Base-by-base conservation (phyloP, 2,113 vertebrate species). In the Dascyllus trimaculatus region DNA sequence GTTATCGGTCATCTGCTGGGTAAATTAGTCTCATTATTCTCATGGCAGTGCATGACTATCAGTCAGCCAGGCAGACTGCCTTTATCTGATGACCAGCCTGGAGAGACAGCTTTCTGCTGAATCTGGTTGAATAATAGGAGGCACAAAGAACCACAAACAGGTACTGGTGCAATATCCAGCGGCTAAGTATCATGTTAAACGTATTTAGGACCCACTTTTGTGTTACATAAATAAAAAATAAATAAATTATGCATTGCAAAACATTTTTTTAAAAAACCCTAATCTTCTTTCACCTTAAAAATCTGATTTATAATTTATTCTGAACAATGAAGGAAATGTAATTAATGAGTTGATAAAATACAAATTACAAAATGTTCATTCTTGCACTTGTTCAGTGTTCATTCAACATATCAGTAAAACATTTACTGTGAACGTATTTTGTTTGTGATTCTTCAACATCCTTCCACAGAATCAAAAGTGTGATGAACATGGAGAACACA, bases 11-110 rank as follows among this genome's bases (percentile, higher is more conserved):
- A 95, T 94, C 93, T 90, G 72, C 82, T 66, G 84, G 67, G 85
- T 89, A 92, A 93, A 94, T 94, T 85, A 94, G 86, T 82, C 78
- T 88, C 90, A 92, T 93, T 93, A 92, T 88, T 93, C 81, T 89
- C 78, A 78, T 86, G 86, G 85, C 91, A 87, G 84, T 66, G 84
- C 82, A 72, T 82, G 80, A 88, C 88, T 88, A 91, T 94, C 91
- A 92, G 87, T 90, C 86, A 91, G 87, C 68, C 85, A 72, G 79
- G 70, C 71, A 85, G 85, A 68, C 90, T 25, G 86, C 85, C 75
- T 74, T 93, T 92, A 94, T 90, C 91, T 92, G 93, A 93, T 93
- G 87, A 79, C 81, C 80, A 84, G 87, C 70, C 69, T 78, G 81
- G 72, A 90, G 81, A 89, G 82, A 71, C 71, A 18, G 66, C 69